Percentiles rank a stretch among this genome's conserved stretches.
phyloP scores from a whole-genome alignment of 2,888 invertebrate species.

The Drosophila rellima region DNA sequence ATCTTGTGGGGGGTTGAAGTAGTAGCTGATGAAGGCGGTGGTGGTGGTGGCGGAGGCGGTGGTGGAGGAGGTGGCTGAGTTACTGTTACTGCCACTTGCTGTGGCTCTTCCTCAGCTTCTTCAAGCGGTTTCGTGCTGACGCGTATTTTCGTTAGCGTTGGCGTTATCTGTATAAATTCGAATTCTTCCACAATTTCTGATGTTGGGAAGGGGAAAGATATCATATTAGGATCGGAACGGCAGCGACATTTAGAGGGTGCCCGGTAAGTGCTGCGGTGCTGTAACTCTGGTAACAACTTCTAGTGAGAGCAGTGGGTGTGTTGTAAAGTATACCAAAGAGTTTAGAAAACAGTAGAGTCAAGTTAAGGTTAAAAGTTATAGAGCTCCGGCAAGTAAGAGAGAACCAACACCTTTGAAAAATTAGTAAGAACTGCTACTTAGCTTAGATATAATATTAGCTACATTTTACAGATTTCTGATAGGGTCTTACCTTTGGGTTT shows the following conservation, averaged over 20 bases:
- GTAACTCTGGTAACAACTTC: slow-evolving; percentile 52
- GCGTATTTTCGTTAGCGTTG: slow-evolving; percentile 92
- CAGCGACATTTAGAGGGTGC: slow-evolving; percentile 51
- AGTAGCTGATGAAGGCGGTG: slow-evolving; percentile 17
- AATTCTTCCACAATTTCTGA: slow-evolving; percentile 87
- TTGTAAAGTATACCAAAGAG: slow-evolving; percentile 33
- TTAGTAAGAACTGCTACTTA: slow-evolving; percentile 56
- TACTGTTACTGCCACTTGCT: background rate
- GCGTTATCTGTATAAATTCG: slow-evolving; percentile 93
- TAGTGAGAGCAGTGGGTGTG: slow-evolving; percentile 66
- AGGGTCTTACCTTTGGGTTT: slow-evolving; percentile 89
- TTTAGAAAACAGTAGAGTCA: slow-evolving; percentile 17
- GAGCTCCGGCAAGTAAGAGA: slow-evolving; percentile 20
- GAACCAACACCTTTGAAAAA: slow-evolving; percentile 65
- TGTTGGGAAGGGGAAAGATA: slow-evolving; percentile 22
- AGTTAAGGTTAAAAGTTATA: slow-evolving; percentile 27
- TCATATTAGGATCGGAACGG: slow-evolving; percentile 33
- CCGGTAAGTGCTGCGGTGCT: slow-evolving; percentile 62
- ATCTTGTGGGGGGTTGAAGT: slow-evolving; percentile 79
- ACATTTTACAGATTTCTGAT: background rate
- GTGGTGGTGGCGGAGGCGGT: slow-evolving; percentile 20
- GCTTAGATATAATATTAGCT: slow-evolving; percentile 21
- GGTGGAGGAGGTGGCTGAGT: slow-evolving; percentile 22
- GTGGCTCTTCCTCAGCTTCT: slow-evolving; percentile 68
- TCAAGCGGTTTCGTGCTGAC: slow-evolving; percentile 88